A percentile compares a stretch with the other conserved stretches of the same genome.
These are phyloP conservation scores for Cinclus mexicanus DNA, from an alignment of 2,113 vertebrate species.

Conservation along the genomic window DNA sequence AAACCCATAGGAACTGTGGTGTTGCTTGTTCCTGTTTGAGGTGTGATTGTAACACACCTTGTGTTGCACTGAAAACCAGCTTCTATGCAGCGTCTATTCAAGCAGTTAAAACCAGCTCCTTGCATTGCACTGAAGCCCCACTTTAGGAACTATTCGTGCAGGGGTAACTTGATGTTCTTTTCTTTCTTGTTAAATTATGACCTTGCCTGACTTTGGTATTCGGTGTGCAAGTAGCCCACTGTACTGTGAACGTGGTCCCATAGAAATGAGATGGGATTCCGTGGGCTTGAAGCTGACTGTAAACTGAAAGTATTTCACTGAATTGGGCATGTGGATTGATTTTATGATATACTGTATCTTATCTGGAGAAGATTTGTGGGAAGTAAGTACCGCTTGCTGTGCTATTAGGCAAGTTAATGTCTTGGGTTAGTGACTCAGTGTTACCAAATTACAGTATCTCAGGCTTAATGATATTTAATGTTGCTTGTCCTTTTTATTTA, in stretches of 20 bases:
- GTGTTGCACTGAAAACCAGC: neutral
- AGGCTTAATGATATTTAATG: neutral
- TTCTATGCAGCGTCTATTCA: neutral
- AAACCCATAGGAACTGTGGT: neutral
- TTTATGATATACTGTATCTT: neutral
- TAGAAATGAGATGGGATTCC: neutral
- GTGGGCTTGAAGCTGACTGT: neutral
- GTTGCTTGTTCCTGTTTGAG: neutral
- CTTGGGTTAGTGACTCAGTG: slow-evolving; percentile 28
- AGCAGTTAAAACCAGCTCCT: neutral
- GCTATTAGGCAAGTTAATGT: neutral
- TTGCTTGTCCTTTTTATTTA: neutral
- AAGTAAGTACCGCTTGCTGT: neutral
- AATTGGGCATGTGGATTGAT: neutral
- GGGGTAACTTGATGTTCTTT: neutral
- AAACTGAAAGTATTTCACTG: neutral
- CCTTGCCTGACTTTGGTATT: neutral
- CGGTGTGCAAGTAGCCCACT: neutral
- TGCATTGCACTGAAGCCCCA: neutral
- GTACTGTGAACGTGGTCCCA: neutral
- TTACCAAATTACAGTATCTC: neutral
- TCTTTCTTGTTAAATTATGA: neutral
- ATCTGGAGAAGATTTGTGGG: neutral
- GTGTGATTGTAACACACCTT: neutral
- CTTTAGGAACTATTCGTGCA: neutral